Conservation (phyloP, 2,797 vertebrate species). For the Decapterus maruadsi region DNA sequence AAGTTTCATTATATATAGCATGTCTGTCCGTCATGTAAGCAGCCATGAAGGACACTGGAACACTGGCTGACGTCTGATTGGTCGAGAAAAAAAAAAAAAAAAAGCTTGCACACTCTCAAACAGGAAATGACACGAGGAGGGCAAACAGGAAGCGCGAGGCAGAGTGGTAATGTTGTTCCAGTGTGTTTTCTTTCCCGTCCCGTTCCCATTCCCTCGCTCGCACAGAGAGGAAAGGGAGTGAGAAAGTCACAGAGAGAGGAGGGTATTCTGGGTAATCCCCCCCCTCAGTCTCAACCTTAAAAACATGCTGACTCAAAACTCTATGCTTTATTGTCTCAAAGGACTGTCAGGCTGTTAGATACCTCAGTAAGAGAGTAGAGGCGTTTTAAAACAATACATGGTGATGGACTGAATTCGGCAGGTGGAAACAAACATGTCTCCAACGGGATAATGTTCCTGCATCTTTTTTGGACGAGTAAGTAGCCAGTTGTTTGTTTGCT, state of each 20-base stretch:
- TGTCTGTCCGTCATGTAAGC: not conserved
- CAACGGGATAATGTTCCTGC: slow-evolving; percentile 40
- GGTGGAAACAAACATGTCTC: slow-evolving; percentile 39
- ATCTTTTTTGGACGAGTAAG: slow-evolving; percentile 34
- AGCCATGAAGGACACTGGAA: slow-evolving; percentile 42
- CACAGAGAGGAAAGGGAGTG: slow-evolving; percentile 42
- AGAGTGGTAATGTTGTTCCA: slow-evolving; percentile 63
- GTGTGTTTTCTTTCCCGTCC: slow-evolving; percentile 69
- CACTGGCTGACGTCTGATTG: slow-evolving; percentile 37
- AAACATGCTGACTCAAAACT: slow-evolving; percentile 52
- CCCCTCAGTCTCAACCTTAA: slow-evolving; percentile 4
- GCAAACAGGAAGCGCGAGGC: slow-evolving; percentile 73
- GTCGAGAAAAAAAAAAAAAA: slow-evolving; percentile 16
- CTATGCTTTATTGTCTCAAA: slow-evolving; percentile 2
- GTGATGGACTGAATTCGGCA: not conserved
- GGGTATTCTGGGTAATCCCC: slow-evolving; percentile 44
- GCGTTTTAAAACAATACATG: not conserved
- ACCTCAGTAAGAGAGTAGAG: not conserved
- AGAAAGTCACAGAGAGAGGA: slow-evolving; percentile 32
- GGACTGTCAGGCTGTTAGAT: not conserved
- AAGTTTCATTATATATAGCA: slow-evolving; percentile 15
- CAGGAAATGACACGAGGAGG: slow-evolving; percentile 73
- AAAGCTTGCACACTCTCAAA: slow-evolving; percentile 46
- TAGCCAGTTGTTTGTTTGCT: not conserved
- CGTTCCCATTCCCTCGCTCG: slow-evolving; percentile 64